Percentiles rank a stretch among this genome's conserved stretches.
phyloP scores from a whole-genome alignment of 2,888 invertebrate genomes.

The Argyresthia goedartella region DNA sequence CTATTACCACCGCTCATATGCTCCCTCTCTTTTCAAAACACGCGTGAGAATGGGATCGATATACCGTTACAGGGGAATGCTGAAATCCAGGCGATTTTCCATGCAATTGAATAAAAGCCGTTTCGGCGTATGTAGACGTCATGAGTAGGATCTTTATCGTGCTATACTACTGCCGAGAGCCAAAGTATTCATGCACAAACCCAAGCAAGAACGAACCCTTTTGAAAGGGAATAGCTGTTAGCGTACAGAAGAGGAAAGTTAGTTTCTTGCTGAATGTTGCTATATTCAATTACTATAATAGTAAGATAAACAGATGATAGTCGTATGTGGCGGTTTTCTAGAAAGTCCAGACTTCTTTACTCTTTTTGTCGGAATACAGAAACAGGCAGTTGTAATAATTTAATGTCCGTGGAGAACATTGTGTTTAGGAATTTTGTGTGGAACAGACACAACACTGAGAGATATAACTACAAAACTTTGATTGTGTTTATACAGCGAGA shows the following conservation, averaged over 20 bases:
- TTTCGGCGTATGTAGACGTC: slow-evolving; percentile 50
- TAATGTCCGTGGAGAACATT: too few species aligned
- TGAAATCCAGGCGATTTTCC: slow-evolving; percentile 59
- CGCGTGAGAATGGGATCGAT: slow-evolving; percentile 24
- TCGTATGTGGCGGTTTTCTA: not conserved
- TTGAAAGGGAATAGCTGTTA: not conserved
- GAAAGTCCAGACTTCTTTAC: too few species aligned
- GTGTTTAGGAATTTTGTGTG: too few species aligned
- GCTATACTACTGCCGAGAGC: not conserved
- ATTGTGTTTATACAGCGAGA: too few species aligned
- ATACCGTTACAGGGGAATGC: slow-evolving; percentile 17
- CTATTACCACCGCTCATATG: too few species aligned
- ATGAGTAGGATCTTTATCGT: slow-evolving; percentile 15
- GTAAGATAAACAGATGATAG: not conserved
- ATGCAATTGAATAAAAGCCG: slow-evolving; percentile 62
- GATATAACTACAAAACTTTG: too few species aligned
- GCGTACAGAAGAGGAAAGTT: not conserved
- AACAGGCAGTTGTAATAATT: too few species aligned
- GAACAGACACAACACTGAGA: too few species aligned
- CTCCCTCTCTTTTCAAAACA: too few species aligned
- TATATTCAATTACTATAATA: not conserved
- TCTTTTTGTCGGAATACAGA: too few species aligned
- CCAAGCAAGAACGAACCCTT: not conserved
- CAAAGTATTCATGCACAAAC: not conserved
- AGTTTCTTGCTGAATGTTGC: not conserved